These are phyloP conservation scores for Drosophila nr. perissopoda DNA, from an alignment of 2,888 invertebrate genomes.

Conservation along the genomic window DNA sequence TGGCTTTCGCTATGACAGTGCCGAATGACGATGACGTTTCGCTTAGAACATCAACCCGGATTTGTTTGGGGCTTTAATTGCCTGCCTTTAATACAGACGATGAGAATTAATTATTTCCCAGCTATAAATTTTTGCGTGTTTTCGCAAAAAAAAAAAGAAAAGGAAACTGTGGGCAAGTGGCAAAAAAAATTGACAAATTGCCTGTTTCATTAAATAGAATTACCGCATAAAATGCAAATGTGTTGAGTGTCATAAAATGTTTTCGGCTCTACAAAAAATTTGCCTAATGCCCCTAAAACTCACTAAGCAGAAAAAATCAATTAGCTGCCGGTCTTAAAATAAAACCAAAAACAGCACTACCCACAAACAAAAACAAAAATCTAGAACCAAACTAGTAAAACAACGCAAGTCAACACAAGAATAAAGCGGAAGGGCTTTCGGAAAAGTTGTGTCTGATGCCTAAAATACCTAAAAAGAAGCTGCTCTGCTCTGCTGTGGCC, in stretches of 20 bases:
- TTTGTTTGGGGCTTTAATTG: conserved; percentile 57
- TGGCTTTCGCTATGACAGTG: conserved; percentile 32
- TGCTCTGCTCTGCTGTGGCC: conserved; percentile 5
- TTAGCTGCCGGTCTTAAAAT: conserved; percentile 55
- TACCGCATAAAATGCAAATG: conserved; percentile 29
- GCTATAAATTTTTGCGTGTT: conserved; percentile 36
- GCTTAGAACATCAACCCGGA: conserved; percentile 56
- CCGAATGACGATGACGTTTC: conserved; percentile 51
- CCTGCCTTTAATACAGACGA: conserved; percentile 43
- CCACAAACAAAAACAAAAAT: conserved; percentile 4
- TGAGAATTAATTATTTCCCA: conserved; percentile 58
- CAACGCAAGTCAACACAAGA: conserved; percentile 6
- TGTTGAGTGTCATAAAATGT: conserved; percentile 31
- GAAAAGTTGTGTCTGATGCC: conserved; percentile 26
- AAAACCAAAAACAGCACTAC: conserved; percentile 8
- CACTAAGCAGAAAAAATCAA: conserved; percentile 38
- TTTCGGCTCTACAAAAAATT: conserved; percentile 23
- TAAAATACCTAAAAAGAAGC: conserved; percentile 15
- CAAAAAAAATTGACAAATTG: conserved; percentile 51
- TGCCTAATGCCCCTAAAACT: conserved; percentile 30
- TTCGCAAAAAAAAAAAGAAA: conserved; percentile 8
- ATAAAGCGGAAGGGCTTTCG: conserved; percentile 48
- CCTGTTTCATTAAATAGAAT: conserved; percentile 50
- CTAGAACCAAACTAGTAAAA: conserved; percentile 20
- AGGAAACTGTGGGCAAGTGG: conserved; percentile 38